A percentile compares a stretch with the other conserved stretches of the same genome.
Evolutionary conservation across 2,797 vertebrate species (phyloP).

Genomic region (Discoglossus pictus): DNA sequence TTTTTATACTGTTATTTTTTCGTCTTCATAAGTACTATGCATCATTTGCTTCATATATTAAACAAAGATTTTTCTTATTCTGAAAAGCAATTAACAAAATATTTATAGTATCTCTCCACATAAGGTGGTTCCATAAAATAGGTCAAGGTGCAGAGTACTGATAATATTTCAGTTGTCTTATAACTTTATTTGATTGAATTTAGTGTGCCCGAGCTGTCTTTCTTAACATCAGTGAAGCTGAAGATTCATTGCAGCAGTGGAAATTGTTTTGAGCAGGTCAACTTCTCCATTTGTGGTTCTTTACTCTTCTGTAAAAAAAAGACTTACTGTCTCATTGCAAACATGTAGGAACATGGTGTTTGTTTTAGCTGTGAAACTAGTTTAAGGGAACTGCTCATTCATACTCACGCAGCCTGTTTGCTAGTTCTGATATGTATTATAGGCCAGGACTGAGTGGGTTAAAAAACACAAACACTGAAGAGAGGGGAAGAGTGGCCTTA

Average conservation of each 20-base stretch:
- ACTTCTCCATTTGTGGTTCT: conserved; percentile 40
- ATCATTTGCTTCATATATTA: too few species aligned
- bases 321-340: background rate
- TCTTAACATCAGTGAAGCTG: too few species aligned
- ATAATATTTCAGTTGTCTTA: too few species aligned
- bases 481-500: background rate
- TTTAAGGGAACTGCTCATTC: conserved; percentile 16
- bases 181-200: too few species aligned
- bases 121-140: too few species aligned
- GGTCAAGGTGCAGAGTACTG: too few species aligned
- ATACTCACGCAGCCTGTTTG: background rate
- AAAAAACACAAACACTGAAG: conserved; percentile 6
- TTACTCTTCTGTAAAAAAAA: background rate
- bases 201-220: too few species aligned
- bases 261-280: background rate
- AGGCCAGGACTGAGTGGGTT: background rate
- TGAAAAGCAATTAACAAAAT: too few species aligned
- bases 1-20: too few species aligned
- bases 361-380: conserved; percentile 27
- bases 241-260: conserved; percentile 7
- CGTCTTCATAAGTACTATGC: too few species aligned
- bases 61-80: too few species aligned
- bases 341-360: conserved; percentile 1
- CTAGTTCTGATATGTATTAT: background rate
- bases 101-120: too few species aligned